A percentile compares a stretch with the other conserved stretches of the same genome.
Conservation (phyloP, 2,888 invertebrate species). For the Helleia helle region DNA sequence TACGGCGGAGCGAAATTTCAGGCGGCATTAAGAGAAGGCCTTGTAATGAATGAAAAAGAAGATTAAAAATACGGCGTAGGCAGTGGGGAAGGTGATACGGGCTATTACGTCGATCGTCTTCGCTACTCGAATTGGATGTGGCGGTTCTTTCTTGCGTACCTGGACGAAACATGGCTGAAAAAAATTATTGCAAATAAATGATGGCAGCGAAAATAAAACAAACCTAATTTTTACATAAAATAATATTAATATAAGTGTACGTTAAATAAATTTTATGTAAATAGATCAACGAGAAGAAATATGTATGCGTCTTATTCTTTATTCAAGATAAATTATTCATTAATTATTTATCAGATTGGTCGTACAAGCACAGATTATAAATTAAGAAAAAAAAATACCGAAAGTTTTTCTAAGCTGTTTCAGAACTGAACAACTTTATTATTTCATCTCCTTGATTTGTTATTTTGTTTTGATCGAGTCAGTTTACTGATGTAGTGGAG, state of each 20-base stretch:
- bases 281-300: neutral
- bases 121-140: constrained; percentile 93
- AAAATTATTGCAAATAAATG: constrained; percentile 58
- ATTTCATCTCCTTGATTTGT: too few relatives aligned
- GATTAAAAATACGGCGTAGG: constrained; percentile 93
- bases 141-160: constrained; percentile 92
- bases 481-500: constrained; percentile 1
- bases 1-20: constrained; percentile 27
- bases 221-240: neutral
- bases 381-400: too few relatives aligned
- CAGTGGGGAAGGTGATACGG: constrained; percentile 93
- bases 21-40: constrained; percentile 81
- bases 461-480: too few relatives aligned
- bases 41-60: constrained; percentile 97
- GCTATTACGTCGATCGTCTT: constrained; percentile 96
- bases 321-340: too few relatives aligned
- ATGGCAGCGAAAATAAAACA: constrained; percentile 38
- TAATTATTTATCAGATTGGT: too few relatives aligned
- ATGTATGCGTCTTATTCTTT: too few relatives aligned
- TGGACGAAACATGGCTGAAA: constrained; percentile 86
- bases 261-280: neutral
- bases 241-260: neutral
- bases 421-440: too few relatives aligned
- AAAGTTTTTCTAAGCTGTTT: too few relatives aligned
- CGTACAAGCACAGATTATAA: too few relatives aligned